A percentile compares a stretch with the other conserved stretches of the same genome.
Evolutionary conservation across 2,797 vertebrate species (phyloP).

Genomic region (Hephaestus fuliginosus): DNA sequence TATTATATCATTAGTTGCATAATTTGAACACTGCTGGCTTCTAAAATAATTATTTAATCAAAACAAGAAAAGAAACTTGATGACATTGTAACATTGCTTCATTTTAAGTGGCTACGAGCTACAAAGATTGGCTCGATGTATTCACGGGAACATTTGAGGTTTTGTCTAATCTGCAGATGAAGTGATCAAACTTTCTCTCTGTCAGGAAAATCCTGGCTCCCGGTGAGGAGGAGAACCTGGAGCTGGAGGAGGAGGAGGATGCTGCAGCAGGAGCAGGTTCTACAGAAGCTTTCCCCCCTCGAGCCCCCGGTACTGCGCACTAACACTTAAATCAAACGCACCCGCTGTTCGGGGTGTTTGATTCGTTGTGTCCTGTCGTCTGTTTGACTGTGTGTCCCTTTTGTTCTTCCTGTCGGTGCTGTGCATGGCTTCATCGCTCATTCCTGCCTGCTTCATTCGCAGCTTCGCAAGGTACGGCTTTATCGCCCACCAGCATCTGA

Average conservation of each 20-base stretch:
- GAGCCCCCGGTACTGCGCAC: constrained; percentile 89
- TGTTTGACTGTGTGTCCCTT: constrained; percentile 53
- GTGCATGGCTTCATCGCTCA: constrained; percentile 86
- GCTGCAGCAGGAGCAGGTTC: constrained; percentile 90
- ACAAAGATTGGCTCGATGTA: not conserved
- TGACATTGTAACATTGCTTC: not conserved
- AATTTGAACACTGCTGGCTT: no score
- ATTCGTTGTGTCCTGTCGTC: constrained; percentile 22
- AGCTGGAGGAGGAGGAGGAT: constrained; percentile 96
- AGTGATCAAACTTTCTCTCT: not conserved
- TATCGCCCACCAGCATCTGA: not conserved
- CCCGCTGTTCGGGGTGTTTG: not conserved
- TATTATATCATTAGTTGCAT: no score
- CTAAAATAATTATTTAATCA: no score
- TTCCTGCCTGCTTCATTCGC: constrained; percentile 73
- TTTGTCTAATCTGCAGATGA: not conserved
- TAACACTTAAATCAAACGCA: not conserved
- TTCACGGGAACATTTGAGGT: not conserved
- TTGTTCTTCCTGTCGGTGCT: constrained; percentile 63
- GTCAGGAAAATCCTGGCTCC: constrained; percentile 96
- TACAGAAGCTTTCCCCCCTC: constrained; percentile 88
- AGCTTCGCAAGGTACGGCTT: constrained; percentile 87
- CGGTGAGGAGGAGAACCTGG: constrained; percentile 97
- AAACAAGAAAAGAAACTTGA: no score
- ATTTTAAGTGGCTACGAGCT: not conserved